Base-by-base conservation (phyloP, 2,888 invertebrate species). In the Drosophila borborema region DNA sequence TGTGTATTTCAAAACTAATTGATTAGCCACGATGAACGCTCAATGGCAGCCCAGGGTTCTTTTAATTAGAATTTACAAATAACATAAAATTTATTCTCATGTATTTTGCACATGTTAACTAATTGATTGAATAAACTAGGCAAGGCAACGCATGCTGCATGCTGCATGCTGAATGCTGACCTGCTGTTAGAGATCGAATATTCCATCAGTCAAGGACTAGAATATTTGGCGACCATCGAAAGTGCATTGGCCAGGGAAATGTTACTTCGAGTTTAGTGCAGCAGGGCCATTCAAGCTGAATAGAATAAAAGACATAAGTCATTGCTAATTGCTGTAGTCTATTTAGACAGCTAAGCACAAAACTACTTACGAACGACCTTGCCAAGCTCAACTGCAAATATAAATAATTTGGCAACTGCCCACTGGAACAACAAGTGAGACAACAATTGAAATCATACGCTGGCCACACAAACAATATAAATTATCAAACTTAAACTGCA, bases 331-430 rank as follows among this genome's bases (percentile, higher is more conserved):
- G 36, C 48, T 23, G 3, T 20, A 38, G 60, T 55, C 34, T 48
- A 77, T 72, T 63, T 64, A 71, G 65, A 40, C 66, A 65, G 45
- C 41, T 64, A 69, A 65, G 56, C 41, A 28, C 28, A 28, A 28
- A 78, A 74, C 51, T 46, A 48, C 66, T 68, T 45, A 53, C n/a
- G 54, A 79, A 73, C 68, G 80, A 74, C 89, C 82, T 85, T 85
- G 80, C 18, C 89, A 82, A 79, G 77, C 80, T 40, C 63, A 60
- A 23, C 45, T n/a, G 8, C 56, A 66, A 34, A 54, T 40, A 59
- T 41, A 41, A 64, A 59, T 69, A 73, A 66, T 63, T 76, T 63
- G 64, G 64, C 59, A 53, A 61, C 45, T 48, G 56, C 36, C 56
- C 59, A 61, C 18, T 60, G 49, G n/a, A 10, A n/a, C 18, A 54